A percentile compares a stretch with the other conserved stretches of the same genome.
phyloP scores from a whole-genome alignment of 2,797 vertebrate species.

The Etheostoma perlongum region DNA sequence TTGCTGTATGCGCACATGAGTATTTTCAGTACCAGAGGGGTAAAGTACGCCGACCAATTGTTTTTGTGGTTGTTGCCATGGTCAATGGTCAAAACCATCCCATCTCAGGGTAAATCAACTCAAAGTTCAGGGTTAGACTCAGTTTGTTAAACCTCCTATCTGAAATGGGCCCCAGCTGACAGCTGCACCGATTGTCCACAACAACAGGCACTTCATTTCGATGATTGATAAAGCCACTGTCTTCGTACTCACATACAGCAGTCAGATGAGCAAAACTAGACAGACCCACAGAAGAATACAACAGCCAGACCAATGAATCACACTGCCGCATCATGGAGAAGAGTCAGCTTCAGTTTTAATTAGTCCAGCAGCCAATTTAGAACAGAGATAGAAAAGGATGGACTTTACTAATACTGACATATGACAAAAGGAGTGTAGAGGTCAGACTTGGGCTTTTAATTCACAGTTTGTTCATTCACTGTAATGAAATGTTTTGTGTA shows the following conservation, averaged over 20 bases:
- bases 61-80: no score
- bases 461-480: slow-evolving; percentile 44
- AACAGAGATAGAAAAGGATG: slow-evolving; percentile 71
- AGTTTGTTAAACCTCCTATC: no score
- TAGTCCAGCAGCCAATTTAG: slow-evolving; percentile 75
- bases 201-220: slow-evolving; percentile 35
- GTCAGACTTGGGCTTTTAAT: slow-evolving; percentile 39
- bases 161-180: background rate
- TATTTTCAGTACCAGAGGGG: no score
- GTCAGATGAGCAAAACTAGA: slow-evolving; percentile 14
- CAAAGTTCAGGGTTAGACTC: no score
- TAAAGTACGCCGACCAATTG: no score
- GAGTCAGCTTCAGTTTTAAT: slow-evolving; percentile 79
- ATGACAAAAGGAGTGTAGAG: slow-evolving; percentile 42
- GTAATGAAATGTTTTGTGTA: slow-evolving; percentile 19
- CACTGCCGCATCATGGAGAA: slow-evolving; percentile 54
- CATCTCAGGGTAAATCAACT: no score
- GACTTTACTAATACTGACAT: slow-evolving; percentile 48
- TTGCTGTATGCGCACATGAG: no score
- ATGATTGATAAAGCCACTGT: slow-evolving; percentile 45
- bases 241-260: slow-evolving; percentile 25
- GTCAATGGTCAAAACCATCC: no score
- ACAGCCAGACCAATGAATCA: slow-evolving; percentile 62
- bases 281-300: slow-evolving; percentile 21
- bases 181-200: slow-evolving; percentile 20